These are phyloP conservation scores for Pampus argenteus DNA, from an alignment of 2,797 vertebrate species.

Conservation along the genomic window DNA sequence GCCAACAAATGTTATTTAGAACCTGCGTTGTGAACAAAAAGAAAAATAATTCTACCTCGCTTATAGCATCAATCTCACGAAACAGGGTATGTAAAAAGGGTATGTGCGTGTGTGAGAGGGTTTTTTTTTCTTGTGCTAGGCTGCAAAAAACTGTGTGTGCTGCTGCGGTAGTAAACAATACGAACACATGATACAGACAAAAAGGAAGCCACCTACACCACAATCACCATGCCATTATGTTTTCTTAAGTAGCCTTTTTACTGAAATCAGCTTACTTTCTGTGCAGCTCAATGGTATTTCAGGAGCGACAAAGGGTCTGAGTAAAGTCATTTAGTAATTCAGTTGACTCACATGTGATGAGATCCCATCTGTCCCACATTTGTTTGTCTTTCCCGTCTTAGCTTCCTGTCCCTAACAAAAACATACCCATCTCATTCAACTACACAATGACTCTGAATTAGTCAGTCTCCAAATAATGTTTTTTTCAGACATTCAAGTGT, in stretches of 20 bases:
- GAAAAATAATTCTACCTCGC: neutral
- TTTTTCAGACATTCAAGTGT: conserved; percentile 11
- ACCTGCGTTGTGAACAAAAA: conserved; percentile 5
- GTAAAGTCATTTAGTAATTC: conserved; percentile 67
- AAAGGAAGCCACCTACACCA: conserved; percentile 46
- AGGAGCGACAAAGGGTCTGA: conserved; percentile 60
- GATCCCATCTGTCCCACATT: conserved; percentile 69
- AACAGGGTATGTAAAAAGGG: conserved; percentile 5
- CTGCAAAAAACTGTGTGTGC: neutral
- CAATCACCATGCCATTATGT: conserved; percentile 69
- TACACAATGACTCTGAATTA: conserved; percentile 38
- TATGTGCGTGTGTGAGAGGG: conserved; percentile 1
- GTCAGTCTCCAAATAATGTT: conserved; percentile 16
- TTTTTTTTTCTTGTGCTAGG: neutral
- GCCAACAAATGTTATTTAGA: conserved; percentile 41
- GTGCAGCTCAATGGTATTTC: conserved; percentile 54
- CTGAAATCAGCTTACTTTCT: conserved; percentile 74
- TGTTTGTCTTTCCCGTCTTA: conserved; percentile 29
- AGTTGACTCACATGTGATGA: conserved; percentile 41
- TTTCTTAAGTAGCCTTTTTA: conserved; percentile 39
- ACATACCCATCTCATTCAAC: conserved; percentile 30
- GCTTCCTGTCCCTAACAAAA: conserved; percentile 34
- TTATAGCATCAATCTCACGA: conserved; percentile 17
- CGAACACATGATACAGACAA: conserved; percentile 31
- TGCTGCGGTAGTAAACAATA: conserved; percentile 1